phyloP scores from a whole-genome alignment of 2,888 invertebrate genomes.

The Nomada hirtipes region DNA sequence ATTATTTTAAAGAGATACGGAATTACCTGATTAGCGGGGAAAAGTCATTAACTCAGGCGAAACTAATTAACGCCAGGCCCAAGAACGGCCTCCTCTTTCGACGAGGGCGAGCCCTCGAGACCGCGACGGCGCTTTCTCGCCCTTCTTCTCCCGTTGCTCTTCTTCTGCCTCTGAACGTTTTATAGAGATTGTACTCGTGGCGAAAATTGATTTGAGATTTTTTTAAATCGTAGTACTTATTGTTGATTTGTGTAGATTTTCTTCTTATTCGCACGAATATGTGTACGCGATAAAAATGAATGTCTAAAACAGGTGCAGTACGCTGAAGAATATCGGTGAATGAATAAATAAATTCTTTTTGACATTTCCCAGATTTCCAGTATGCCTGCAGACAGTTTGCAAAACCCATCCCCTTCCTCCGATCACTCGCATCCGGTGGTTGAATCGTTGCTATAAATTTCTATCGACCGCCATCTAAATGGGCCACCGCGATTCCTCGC shows the following conservation, averaged over 20 bases:
- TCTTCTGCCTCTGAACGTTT: neutral
- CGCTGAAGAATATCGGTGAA: no score
- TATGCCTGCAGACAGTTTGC: neutral
- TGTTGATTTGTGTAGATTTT: no score
- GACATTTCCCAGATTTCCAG: conserved; percentile 13
- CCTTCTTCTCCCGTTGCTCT: conserved; percentile 31
- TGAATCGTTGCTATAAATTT: conserved; percentile 27
- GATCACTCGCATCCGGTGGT: neutral
- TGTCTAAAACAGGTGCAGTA: no score
- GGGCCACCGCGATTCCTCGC: conserved; percentile 10
- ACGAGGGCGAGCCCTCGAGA: conserved; percentile 52
- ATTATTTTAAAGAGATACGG: conserved; percentile 85
- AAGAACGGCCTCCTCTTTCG: conserved; percentile 54
- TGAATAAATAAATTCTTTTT: neutral
- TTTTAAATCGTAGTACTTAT: no score
- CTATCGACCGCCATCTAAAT: conserved; percentile 7
- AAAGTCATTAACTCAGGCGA: conserved; percentile 85
- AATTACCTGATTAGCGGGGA: conserved; percentile 85
- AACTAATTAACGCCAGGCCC: conserved; percentile 84
- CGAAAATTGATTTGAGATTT: neutral
- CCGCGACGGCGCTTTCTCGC: conserved; percentile 49
- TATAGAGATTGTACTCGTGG: neutral
- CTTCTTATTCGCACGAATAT: no score
- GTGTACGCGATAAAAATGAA: no score
- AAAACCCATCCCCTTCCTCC: neutral